Conservation (phyloP, 2,113 vertebrate species). For the Micronisus gabar region DNA sequence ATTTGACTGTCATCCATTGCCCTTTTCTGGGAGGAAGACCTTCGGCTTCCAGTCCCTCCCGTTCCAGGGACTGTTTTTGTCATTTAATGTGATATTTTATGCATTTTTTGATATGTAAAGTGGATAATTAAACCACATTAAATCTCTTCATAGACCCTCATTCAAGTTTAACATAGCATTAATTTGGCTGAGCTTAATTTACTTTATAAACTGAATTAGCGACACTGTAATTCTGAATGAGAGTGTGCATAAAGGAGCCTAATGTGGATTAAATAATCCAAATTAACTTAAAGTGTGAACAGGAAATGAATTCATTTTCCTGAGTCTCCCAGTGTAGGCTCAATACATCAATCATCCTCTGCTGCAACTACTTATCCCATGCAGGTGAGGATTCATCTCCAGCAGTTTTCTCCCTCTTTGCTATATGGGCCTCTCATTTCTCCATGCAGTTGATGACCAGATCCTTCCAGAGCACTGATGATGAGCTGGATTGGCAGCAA, state of each 20-base stretch:
- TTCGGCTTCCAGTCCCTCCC: not conserved
- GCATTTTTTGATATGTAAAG: slow-evolving; percentile 49
- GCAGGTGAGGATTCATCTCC: not conserved
- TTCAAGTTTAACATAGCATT: slow-evolving; percentile 36
- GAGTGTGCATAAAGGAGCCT: not conserved
- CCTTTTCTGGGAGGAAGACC: not conserved
- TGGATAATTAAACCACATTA: slow-evolving; percentile 52
- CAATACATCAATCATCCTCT: not conserved
- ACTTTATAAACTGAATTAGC: slow-evolving; percentile 55
- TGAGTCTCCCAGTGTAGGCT: not conserved
- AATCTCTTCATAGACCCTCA: slow-evolving; percentile 35
- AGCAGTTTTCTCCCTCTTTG: not conserved
- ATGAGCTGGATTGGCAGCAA: not conserved
- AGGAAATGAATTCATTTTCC: slow-evolving; percentile 4
- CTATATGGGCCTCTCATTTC: not conserved
- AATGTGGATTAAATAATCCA: slow-evolving; percentile 64
- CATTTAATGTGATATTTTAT: slow-evolving; percentile 10
- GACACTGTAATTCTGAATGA: slow-evolving; percentile 6
- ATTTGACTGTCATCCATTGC: not conserved
- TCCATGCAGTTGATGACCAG: not conserved
- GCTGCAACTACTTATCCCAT: not conserved
- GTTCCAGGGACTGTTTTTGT: not conserved
- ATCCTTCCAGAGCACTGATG: not conserved
- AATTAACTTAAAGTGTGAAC: slow-evolving; percentile 11
- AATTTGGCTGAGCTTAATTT: slow-evolving; percentile 54